phyloP scores from a whole-genome alignment of 2,797 vertebrate species.

The Bryconaethiops microstoma region DNA sequence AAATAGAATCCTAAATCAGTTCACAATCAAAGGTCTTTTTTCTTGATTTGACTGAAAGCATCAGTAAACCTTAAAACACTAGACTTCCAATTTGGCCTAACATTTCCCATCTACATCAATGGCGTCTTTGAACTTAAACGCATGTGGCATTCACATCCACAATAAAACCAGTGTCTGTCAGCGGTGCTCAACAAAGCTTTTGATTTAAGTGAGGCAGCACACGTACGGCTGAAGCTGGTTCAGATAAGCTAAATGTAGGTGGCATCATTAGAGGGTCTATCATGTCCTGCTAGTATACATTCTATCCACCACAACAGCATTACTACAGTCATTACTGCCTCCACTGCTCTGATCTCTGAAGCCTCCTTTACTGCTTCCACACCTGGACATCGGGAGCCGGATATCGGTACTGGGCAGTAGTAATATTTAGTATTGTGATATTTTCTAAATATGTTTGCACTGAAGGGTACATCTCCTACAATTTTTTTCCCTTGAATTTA shows the following conservation, averaged over 20 bases:
- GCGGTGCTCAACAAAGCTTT: not conserved
- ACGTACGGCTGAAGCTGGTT: conserved; percentile 18
- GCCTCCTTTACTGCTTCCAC: not conserved
- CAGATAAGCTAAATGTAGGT: conserved; percentile 31
- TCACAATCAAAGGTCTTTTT: conserved; percentile 31
- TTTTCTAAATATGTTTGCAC: too few species aligned
- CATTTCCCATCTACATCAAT: conserved; percentile 28
- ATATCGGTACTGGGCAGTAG: not conserved
- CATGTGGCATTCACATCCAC: not conserved
- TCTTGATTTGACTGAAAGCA: conserved; percentile 27
- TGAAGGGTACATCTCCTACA: too few species aligned
- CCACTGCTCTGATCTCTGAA: not conserved
- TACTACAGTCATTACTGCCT: not conserved
- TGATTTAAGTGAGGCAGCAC: conserved; percentile 15
- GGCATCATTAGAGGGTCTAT: conserved; percentile 28
- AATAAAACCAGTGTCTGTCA: conserved; percentile 27
- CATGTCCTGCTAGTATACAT: not conserved
- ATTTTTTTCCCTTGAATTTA: too few species aligned
- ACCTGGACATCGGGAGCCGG: not conserved
- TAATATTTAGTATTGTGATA: not conserved
- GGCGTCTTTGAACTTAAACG: conserved; percentile 25
- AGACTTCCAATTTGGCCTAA: conserved; percentile 18
- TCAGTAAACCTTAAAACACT: conserved; percentile 2
- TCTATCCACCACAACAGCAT: not conserved
- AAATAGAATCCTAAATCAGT: conserved; percentile 22